Evolutionary conservation across 2,113 vertebrate genomes (phyloP), one percentile per base, ranked within the genome.

Genomic region (Centrocercus urophasianus): DNA sequence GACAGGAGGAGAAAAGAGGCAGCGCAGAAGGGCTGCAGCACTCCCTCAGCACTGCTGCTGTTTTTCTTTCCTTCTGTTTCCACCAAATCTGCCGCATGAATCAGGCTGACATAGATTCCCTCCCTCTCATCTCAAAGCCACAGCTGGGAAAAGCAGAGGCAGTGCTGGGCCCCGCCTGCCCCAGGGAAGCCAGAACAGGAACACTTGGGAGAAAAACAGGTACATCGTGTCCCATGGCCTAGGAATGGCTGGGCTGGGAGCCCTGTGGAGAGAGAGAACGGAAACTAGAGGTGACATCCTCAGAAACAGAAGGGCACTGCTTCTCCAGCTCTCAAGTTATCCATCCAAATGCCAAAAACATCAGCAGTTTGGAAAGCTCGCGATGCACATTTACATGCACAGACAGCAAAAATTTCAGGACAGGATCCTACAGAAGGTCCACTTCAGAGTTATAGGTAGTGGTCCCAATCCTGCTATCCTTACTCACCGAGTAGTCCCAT

Each of bases 401-500:
- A 11, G 79, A 72, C 36, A 80, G 72, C 36, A 66, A 75, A 74
- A 76, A 12, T 38, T 0, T 47, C 45, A 73, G 78, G 54, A 69
- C 28, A 61, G 40, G 45, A 60, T 82, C 32, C 80, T 75, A 89
- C 36, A 73, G 89, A 77, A 95, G 64, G 69, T 77, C 82, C 82
- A 73, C 78, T 73, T 89, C 85, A 83, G 73, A 54, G 38, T 74
- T 95, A 89, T 2, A 95, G 96, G 93, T 95, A 93, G 91, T 95
- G 96, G 95, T 95, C 96, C 95, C 88, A 75, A 5, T 95, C 96
- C 95, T 96, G 94, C 91, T 22, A 95, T 94, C 94, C 94, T 95
- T 95, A 94, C 95, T 95, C 95, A 95, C 91, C 43, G 94, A 96
- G 94, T 91, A 97, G 96, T 95, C 90, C 94, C 93, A 76, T 76